These are phyloP conservation scores for Dicycla oo DNA, from an alignment of 2,888 invertebrate species.

Conservation along the genomic window DNA sequence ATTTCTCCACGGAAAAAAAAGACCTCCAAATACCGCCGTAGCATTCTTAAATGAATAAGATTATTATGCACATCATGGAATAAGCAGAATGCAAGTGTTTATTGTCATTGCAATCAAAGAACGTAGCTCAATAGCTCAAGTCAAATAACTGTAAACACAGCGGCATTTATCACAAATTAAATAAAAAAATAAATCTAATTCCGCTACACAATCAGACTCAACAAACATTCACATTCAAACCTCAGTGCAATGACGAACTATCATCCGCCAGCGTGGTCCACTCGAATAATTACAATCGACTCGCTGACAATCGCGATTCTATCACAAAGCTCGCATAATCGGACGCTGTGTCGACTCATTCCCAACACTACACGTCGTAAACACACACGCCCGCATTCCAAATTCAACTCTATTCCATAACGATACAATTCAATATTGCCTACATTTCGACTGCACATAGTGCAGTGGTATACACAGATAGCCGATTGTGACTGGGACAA, in stretches of 20 bases:
- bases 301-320: slow-evolving; percentile 90
- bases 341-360: slow-evolving; percentile 82
- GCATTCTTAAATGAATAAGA: too few relatives aligned
- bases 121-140: not conserved
- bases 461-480: slow-evolving; percentile 77
- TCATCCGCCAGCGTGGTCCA: slow-evolving; percentile 76
- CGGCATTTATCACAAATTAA: slow-evolving; percentile 47
- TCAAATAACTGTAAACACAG: slow-evolving; percentile 31
- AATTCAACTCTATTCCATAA: slow-evolving; percentile 60
- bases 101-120: slow-evolving; percentile 3
- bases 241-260: slow-evolving; percentile 75
- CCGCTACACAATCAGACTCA: slow-evolving; percentile 66
- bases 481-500: slow-evolving; percentile 89
- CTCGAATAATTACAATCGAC: slow-evolving; percentile 89
- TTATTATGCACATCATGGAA: not conserved
- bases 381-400: slow-evolving; percentile 56
- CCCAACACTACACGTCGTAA: slow-evolving; percentile 76
- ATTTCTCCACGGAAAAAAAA: too few relatives aligned
- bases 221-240: slow-evolving; percentile 82
- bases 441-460: slow-evolving; percentile 69
- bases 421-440: slow-evolving; percentile 44
- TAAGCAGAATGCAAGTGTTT: not conserved
- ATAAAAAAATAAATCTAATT: slow-evolving; percentile 62
- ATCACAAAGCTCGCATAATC: slow-evolving; percentile 89
- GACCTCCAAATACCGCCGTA: too few relatives aligned